Percentiles rank a stretch among this genome's conserved stretches.
phyloP scores from a whole-genome alignment of 2,113 vertebrate genomes.

The Hydrochoerus hydrochaeris region DNA sequence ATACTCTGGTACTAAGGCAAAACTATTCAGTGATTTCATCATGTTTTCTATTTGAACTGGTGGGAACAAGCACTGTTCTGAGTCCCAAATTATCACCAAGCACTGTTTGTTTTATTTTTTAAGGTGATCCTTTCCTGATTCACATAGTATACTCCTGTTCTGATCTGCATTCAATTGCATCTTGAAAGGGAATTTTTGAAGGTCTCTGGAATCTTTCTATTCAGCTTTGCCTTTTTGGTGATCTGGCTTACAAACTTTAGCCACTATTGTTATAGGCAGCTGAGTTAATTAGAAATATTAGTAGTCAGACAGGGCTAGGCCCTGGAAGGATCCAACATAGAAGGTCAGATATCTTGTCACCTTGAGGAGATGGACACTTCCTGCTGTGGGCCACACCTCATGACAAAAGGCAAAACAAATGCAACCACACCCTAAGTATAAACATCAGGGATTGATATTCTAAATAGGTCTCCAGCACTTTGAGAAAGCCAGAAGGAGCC shows the following conservation, averaged over 20 bases:
- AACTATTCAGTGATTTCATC: neutral
- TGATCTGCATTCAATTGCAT: neutral
- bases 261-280: neutral
- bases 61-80: neutral
- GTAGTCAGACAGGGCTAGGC: too few relatives aligned
- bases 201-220: neutral
- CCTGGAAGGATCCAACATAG: too few relatives aligned
- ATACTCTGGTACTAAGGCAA: neutral
- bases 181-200: neutral
- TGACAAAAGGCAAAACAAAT: too few relatives aligned
- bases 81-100: neutral
- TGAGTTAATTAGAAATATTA: too few relatives aligned
- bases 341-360: too few relatives aligned
- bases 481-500: too few relatives aligned
- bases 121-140: neutral
- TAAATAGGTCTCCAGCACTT: too few relatives aligned
- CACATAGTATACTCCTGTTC: neutral
- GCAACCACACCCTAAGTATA: too few relatives aligned
- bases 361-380: too few relatives aligned
- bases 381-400: too few relatives aligned
- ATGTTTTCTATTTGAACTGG: neutral
- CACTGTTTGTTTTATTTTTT: neutral
- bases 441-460: too few relatives aligned
- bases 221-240: neutral
- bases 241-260: neutral